A percentile compares a stretch with the other conserved stretches of the same genome.
Evolutionary conservation across 37 sponge, comb jelly and placozoan species (phyloP).

Genomic region (Axinella damicornis): DNA sequence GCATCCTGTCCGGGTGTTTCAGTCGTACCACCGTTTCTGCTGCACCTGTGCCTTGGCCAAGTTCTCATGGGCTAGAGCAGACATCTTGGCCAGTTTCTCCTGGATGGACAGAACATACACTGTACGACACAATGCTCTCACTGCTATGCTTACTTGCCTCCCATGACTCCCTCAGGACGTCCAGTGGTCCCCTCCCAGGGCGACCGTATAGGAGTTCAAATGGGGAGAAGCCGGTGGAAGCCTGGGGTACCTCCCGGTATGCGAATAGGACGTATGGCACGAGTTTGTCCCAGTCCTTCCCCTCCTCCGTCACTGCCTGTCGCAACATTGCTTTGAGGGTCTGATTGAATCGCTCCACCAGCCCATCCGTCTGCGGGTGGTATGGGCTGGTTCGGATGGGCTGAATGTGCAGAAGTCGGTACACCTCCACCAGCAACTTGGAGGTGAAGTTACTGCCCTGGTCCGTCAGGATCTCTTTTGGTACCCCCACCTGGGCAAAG

Average conservation of each 20-base stretch:
- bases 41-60: too few relatives aligned
- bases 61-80: too few relatives aligned
- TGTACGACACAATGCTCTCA: too few relatives aligned
- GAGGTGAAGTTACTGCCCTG: constrained; percentile 18
- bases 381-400: constrained; percentile 13
- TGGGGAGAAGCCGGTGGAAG: constrained; percentile 18
- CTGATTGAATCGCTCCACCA: constrained; percentile 26
- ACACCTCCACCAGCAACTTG: background rate
- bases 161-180: too few relatives aligned
- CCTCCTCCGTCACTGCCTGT: background rate
- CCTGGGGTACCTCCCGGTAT: constrained; percentile 24
- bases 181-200: too few relatives aligned
- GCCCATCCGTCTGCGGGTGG: constrained; percentile 38
- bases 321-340: constrained; percentile 17
- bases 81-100: too few relatives aligned
- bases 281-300: constrained; percentile 4
- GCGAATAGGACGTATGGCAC: constrained; percentile 18
- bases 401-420: background rate
- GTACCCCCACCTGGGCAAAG: constrained; percentile 10
- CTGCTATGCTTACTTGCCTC: too few relatives aligned
- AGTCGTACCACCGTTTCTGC: too few relatives aligned
- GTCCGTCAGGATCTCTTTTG: background rate
- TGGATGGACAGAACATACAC: too few relatives aligned
- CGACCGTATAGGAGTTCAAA: too few relatives aligned
- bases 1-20: too few relatives aligned